Base-by-base conservation (phyloP, 1,140 invertebrate species). In the Chelonus insularis region DNA sequence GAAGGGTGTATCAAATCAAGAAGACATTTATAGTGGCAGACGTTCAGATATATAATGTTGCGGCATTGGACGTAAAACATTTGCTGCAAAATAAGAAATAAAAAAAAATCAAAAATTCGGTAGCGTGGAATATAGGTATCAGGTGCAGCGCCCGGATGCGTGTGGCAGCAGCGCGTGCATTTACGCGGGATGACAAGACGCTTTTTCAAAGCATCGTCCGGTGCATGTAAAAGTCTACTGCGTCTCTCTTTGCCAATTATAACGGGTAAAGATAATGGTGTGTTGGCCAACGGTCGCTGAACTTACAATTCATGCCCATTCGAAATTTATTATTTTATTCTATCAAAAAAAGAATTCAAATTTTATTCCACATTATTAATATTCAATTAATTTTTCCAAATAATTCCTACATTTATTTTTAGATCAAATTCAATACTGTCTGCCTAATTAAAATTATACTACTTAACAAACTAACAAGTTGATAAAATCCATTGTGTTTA, bases 81-180 rank as follows among this genome's bases (percentile, higher is more conserved):
- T 32, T 32, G 14, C 16, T 6, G 29, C n/a, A 48, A 64, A 69
- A 64, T 29, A 18, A 68, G 70, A 65, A 69, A 57, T 65, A 70
- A 70, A 65, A 69, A 69, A 72, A 41, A 51, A 60, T 41, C 18
- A 5, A 16, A 45, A 36, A 50, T 41, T 54, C 68, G 67, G 64
- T 56, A 47, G 60, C 29, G 39, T 54, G 67, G 66, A 69, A 48
- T 48, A 21, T 48, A n/a, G 45, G 45, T 48, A 25, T 25, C 23
- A 25, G 20, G 45, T 52, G 32, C 16, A 29, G n/a, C n/a, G 25
- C 12, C 50, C 50, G 50, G 50, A 52, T 52, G 50, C 50, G 50
- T 55, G 36, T 18, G 51, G 51, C 34, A 34, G 20, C 32, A 29
- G 51, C 51, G 36, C 51, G 51, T 58, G 58, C 60, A 66, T 66